phyloP scores from a whole-genome alignment of 2,113 vertebrate genomes.

The Hippocampus guttulatus region DNA sequence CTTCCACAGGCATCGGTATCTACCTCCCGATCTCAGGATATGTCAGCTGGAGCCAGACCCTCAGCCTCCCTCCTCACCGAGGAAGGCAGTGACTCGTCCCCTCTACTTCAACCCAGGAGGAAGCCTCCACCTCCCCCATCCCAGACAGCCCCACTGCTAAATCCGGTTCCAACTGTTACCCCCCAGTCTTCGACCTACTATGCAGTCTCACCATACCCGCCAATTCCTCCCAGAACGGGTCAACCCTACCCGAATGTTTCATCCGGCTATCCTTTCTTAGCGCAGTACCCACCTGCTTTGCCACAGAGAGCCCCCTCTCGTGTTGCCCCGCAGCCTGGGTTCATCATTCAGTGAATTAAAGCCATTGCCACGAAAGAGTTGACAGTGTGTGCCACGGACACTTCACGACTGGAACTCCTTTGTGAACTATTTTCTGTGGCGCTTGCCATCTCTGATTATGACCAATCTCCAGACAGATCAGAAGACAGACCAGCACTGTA shows the following conservation, averaged over 20 bases:
- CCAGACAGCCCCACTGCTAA: slow-evolving; percentile 67
- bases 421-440: slow-evolving; percentile 23
- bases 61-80: slow-evolving; percentile 47
- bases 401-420: slow-evolving; percentile 42
- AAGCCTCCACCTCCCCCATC: slow-evolving; percentile 77
- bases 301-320: slow-evolving; percentile 82
- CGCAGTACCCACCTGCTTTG: slow-evolving; percentile 80
- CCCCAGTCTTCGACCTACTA: slow-evolving; percentile 65
- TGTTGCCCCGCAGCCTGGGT: slow-evolving; percentile 85
- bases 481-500: slow-evolving; percentile 27
- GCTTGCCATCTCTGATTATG: slow-evolving; percentile 40
- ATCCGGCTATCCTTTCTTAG: slow-evolving; percentile 76
- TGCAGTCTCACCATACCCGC: slow-evolving; percentile 75
- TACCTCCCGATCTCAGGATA: slow-evolving; percentile 57
- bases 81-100: slow-evolving; percentile 54
- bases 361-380: slow-evolving; percentile 12
- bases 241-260: slow-evolving; percentile 56
- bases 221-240: slow-evolving; percentile 81
- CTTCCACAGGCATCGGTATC: slow-evolving; percentile 57
- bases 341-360: slow-evolving; percentile 85
- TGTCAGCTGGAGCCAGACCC: slow-evolving; percentile 38
- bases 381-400: slow-evolving; percentile 28
- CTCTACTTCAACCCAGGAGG: slow-evolving; percentile 74
- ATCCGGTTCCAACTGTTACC: slow-evolving; percentile 50
- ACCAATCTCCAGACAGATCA: slow-evolving; percentile 22